Base-by-base conservation (phyloP, 2,797 vertebrate species). In the Microchirus variegatus region DNA sequence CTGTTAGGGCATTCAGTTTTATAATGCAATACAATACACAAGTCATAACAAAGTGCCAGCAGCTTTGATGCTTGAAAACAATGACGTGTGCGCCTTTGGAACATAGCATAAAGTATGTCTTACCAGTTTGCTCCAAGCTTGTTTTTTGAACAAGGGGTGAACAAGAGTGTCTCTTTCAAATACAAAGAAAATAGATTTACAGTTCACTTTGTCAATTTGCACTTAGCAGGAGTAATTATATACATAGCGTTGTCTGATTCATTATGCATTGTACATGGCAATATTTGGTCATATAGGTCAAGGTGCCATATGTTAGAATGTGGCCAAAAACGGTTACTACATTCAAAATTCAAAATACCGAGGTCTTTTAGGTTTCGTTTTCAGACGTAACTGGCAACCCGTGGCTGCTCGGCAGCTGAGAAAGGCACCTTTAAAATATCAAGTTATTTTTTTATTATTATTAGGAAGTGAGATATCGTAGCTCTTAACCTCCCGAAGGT, bases 1-100 rank as follows among this genome's bases (percentile, higher is more conserved):
- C 52, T 51, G 19, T 55, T 37, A 15, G 14, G 50, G 14, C 12
- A 65, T 46, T n/a, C n/a, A n/a, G 58, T 38, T 53, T 12, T 13
- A 10, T 38, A 7, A 13, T 48, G 14, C 14, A 22, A 18, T 7
- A 17, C 45, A 14, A 48, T 22, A 3, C 22, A 22, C 22, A 22
- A 37, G 53, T 6, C 35, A 48, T 10, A 53, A 12, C 37, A 17
- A 3, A 10, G 16, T 1, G 51, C 1, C 2, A 1, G 2, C 11
- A 17, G 35, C 31, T 42, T 40, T 31, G 31, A 31, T 31, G 31
- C 7, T 8, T 31, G 22, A 14, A 53, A 5, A 49, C 31, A 40
- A 53, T 19, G 4, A 13, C 57, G n/a, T 41, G 0, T 53, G 36
- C 4, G n/a, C 38, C 38, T 22, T 22, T 43, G n/a, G 43, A 53